Conservation (phyloP, 2,113 vertebrate genomes). For the Colaptes auratus region DNA sequence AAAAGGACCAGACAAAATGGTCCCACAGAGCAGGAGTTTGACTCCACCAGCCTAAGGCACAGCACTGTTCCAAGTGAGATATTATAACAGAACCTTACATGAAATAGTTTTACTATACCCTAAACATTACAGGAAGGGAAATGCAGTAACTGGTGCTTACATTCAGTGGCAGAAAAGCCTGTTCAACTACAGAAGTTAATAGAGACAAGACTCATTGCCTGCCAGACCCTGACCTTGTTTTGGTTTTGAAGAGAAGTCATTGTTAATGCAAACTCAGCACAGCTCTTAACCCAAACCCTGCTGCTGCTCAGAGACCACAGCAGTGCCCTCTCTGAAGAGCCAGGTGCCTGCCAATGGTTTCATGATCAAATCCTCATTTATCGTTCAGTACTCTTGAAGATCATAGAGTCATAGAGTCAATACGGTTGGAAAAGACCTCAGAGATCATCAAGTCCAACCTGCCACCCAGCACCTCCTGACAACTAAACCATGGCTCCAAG, state of each 20-base stretch:
- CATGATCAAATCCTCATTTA: neutral
- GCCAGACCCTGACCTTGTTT: slow-evolving; percentile 18
- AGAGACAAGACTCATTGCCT: neutral
- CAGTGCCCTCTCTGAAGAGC: neutral
- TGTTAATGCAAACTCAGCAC: neutral
- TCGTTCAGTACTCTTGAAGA: neutral
- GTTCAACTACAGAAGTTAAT: slow-evolving; percentile 52
- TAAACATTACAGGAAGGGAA: neutral
- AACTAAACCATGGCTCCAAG: too few relatives aligned
- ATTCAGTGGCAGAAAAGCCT: slow-evolving; percentile 41
- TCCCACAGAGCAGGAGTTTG: rapidly evolving
- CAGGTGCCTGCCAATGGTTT: neutral
- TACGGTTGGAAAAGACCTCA: too few relatives aligned
- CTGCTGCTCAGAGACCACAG: neutral
- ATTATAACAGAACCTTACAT: neutral
- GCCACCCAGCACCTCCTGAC: too few relatives aligned
- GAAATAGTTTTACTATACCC: neutral
- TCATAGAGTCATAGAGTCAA: too few relatives aligned
- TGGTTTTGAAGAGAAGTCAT: neutral
- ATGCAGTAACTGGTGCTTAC: neutral
- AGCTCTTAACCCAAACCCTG: neutral
- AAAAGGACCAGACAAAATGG: neutral
- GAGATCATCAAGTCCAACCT: too few relatives aligned
- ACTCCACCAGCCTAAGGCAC: neutral
- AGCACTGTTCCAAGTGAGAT: neutral